Evolutionary conservation across 2,888 invertebrate species (phyloP), one percentile per base, ranked within the genome.

Genomic region (Drosophila suboccidentalis): DNA sequence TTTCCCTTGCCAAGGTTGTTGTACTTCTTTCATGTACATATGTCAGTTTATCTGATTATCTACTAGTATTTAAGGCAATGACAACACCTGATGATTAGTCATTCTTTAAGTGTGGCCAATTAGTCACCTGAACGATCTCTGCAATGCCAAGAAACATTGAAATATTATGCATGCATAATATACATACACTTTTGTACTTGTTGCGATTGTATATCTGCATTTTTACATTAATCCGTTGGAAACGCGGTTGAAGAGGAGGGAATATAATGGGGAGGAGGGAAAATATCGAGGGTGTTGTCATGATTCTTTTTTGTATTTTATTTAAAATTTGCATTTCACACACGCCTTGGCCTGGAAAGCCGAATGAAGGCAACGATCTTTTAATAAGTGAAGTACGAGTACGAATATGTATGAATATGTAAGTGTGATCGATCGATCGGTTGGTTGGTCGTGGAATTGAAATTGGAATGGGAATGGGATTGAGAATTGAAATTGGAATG

Each of bases 281-380:
- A 73, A 29, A 29, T 29, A 29, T 8, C 39, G 87, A 67, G 85
- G 87, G 87, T 87, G 82, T 81, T 84, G 87, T 66, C 78, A 63
- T 75, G 73, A 71, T 73, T 64, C 62, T 57, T 19, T 41, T 44
- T 58, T 68, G 41, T 55, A 43, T 36, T 36, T 44, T 55, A 19
- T 47, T 43, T 49, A 26, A 63, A 49, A 64, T 69, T 84, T 76
- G 82, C 84, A 84, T 84, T 88, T 86, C 71, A 80, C 70, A 86
- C 84, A 84, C 84, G 88, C 84, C 84, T 84, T 88, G 84, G 84
- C 84, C 84, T 84, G 88, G 57, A 87, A 88, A 84, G 72, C 58
- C 62, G 69, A 75, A 82, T 68, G 75, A 71, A 64, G 82, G 78
- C 82, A 82, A 82, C 75, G 82, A 82, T 82, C 82, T 79, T 67